These are phyloP conservation scores for Agapornis canus DNA, from an alignment of 2,797 vertebrate genomes.

Conservation along the genomic window DNA sequence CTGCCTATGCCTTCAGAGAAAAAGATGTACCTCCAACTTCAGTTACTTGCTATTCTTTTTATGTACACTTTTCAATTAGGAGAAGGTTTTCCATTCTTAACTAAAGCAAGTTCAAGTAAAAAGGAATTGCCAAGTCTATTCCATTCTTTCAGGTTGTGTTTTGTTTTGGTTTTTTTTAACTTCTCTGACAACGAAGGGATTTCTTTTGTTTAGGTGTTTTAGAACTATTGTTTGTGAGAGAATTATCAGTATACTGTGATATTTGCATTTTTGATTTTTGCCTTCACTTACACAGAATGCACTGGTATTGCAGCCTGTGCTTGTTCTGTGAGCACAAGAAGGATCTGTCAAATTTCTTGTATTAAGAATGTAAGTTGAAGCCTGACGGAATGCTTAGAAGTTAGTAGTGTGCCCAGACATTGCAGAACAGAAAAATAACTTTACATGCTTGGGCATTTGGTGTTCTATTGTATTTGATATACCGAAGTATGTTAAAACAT, in stretches of 20 bases:
- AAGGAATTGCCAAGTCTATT: not conserved
- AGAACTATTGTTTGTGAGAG: not conserved
- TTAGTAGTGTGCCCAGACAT: not conserved
- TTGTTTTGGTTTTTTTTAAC: not conserved
- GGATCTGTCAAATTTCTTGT: not conserved
- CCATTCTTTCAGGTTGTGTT: not conserved
- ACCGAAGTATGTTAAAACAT: not conserved
- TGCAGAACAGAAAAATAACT: not conserved
- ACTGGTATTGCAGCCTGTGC: not conserved
- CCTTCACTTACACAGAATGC: not conserved
- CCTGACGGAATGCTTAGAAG: not conserved
- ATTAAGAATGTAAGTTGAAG: not conserved
- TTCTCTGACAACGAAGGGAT: not conserved
- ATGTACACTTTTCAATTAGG: not conserved
- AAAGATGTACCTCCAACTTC: not conserved
- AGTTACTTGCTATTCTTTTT: not conserved
- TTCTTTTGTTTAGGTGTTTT: not conserved
- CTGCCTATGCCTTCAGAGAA: not conserved
- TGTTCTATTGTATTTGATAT: not conserved
- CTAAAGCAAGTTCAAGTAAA: not conserved
- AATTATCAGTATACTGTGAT: not conserved
- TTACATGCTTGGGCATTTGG: not conserved
- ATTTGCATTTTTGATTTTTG: not conserved
- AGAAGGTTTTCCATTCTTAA: not conserved
- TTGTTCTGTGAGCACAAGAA: not conserved